Evolutionary conservation across 2,888 invertebrate species (phyloP), one percentile per base, ranked within the genome.

Genomic region (Microplitis deprimator): DNA sequence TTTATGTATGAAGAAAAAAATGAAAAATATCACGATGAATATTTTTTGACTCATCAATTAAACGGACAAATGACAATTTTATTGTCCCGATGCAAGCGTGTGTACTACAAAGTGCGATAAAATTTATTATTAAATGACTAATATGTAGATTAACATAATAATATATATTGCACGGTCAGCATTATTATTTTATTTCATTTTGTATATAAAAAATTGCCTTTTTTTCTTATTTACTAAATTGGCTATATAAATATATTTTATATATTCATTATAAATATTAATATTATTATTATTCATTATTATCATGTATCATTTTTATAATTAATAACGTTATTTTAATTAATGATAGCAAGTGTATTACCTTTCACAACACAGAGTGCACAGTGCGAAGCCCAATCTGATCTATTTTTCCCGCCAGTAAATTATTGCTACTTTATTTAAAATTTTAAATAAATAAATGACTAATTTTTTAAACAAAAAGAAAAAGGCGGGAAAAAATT

Each of bases 331-430:
- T 68, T 29, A 29, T 29, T 29, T 29, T 29, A 80, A 79, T 68
- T 68, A 79, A 80, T 78, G 73, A 77, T 80, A 84, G 77, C 77
- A 78, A 79, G 78, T 79, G 74, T 81, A 69, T 85, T 87, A 87
- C 85, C 89, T 89, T 88, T 89, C 89, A 89, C 89, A 89, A 89
- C 89, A 88, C 89, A 89, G 89, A 89, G 89, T 89, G 89, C 89
- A 89, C 88, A 89, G 89, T 89, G 89, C 89, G 88, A 89, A 89
- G 89, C 89, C 85, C 39, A 50, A 50, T 29, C 62, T 7, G 40
- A 75, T 41, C 59, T 38, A 70, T 68, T 68, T 65, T 50, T 75
- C 60, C 41, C 16, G 29, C 39, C 29, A 59, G 13, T 70, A 8
- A 62, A 62, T 62, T 62, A 16, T 62, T 10, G 62, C 20, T 16